Percentiles rank a stretch among this genome's conserved stretches.
Conservation (phyloP, 2,113 vertebrate species). For the Onychostoma macrolepis region DNA sequence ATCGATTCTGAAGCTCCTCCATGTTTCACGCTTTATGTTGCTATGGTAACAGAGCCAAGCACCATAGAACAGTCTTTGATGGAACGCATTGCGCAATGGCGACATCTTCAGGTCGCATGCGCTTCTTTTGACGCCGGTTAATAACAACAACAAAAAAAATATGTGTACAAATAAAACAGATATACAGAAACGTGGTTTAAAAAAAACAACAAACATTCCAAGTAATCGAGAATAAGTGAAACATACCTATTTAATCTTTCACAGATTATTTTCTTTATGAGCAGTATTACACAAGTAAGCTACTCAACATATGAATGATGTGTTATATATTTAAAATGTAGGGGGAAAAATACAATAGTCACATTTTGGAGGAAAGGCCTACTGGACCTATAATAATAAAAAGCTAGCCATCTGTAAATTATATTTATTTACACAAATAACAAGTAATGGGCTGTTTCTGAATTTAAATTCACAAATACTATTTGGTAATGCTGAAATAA, state of each 20-base stretch:
- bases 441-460: not conserved
- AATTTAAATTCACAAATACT: not conserved
- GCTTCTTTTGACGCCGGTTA: not conserved
- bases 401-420: not conserved
- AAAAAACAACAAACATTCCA: not conserved
- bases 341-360: not conserved
- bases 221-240: not conserved
- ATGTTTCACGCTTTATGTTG: constrained; percentile 1
- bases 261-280: not conserved
- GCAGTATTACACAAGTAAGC: too few species aligned
- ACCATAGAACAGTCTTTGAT: not conserved
- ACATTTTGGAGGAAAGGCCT: not conserved
- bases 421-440: not conserved
- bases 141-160: not conserved
- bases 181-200: not conserved
- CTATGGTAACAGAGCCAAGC: constrained; percentile 27
- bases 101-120: not conserved
- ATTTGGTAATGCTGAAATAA: not conserved
- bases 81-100: not conserved
- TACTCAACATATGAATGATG: not conserved
- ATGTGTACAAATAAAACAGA: not conserved
- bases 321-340: not conserved
- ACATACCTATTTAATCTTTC: not conserved
- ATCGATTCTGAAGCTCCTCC: constrained; percentile 59
- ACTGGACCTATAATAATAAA: not conserved